phyloP scores from a whole-genome alignment of 2,113 vertebrate species.

The Trogon melanurus region DNA sequence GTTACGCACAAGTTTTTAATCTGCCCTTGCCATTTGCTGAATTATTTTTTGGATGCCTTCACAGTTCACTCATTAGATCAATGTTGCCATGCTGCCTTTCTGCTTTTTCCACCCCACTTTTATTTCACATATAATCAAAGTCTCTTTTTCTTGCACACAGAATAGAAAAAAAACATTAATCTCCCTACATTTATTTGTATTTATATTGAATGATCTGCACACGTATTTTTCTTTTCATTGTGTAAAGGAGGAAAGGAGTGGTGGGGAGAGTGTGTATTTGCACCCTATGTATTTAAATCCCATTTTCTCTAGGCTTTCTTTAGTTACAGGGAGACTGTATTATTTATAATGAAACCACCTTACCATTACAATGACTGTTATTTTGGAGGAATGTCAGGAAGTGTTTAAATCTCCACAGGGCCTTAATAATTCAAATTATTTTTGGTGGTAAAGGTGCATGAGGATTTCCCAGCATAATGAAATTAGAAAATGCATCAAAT shows the following conservation, averaged over 20 bases:
- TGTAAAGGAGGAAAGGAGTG: background rate
- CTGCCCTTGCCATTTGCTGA: background rate
- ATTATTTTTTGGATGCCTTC: background rate
- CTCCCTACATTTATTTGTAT: background rate
- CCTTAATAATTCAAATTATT: background rate
- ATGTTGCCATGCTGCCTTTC: background rate
- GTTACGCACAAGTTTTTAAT: background rate
- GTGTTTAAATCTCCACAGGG: background rate
- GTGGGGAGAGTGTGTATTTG: background rate
- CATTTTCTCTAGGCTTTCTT: slow-evolving; percentile 10
- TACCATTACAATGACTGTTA: background rate
- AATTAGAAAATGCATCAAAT: background rate
- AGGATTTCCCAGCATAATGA: background rate
- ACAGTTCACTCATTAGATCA: background rate
- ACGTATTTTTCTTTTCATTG: background rate
- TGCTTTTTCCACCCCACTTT: background rate
- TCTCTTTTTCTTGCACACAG: background rate
- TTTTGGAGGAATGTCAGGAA: background rate
- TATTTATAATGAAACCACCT: background rate
- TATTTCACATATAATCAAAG: background rate
- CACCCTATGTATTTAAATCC: background rate
- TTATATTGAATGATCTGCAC: background rate
- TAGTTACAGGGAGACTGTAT: background rate
- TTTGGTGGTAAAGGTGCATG: background rate
- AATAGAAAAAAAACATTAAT: background rate